phyloP scores from a whole-genome alignment of 2,113 vertebrate species.

The Clarias gariepinus region DNA sequence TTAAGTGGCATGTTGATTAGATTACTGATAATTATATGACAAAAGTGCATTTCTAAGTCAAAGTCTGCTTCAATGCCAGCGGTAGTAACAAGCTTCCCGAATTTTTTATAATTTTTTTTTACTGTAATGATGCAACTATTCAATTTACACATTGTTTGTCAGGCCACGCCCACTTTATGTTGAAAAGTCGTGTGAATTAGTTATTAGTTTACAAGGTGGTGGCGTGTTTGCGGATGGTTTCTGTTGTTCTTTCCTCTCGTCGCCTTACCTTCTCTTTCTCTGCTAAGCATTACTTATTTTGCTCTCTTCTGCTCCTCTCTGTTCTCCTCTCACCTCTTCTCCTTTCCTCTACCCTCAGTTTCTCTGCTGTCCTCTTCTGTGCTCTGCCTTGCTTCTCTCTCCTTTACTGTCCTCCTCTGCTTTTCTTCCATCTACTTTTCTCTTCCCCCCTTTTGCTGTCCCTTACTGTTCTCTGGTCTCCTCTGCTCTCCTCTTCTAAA shows the following conservation, averaged over 20 bases:
- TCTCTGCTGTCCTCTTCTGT: background rate
- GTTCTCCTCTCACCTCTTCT: background rate
- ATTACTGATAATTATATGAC: background rate
- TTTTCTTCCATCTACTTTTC: background rate
- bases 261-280: too few species aligned
- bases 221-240: background rate
- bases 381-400: background rate
- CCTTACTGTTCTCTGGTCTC: background rate
- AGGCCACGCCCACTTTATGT: background rate
- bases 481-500: background rate
- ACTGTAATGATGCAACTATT: background rate
- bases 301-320: background rate
- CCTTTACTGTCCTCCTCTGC: background rate
- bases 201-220: too few species aligned
- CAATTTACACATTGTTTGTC: background rate
- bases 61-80: background rate
- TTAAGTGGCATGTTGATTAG: background rate
- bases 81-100: background rate
- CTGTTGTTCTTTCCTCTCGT: background rate
- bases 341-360: background rate
- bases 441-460: background rate
- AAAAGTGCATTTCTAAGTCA: background rate
- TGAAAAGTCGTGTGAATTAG: too few species aligned
- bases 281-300: too few species aligned
- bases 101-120: background rate